A percentile compares a stretch with the other conserved stretches of the same genome.
phyloP scores from a whole-genome alignment of 2,888 invertebrate species.

The Ochropleura leucogaster region DNA sequence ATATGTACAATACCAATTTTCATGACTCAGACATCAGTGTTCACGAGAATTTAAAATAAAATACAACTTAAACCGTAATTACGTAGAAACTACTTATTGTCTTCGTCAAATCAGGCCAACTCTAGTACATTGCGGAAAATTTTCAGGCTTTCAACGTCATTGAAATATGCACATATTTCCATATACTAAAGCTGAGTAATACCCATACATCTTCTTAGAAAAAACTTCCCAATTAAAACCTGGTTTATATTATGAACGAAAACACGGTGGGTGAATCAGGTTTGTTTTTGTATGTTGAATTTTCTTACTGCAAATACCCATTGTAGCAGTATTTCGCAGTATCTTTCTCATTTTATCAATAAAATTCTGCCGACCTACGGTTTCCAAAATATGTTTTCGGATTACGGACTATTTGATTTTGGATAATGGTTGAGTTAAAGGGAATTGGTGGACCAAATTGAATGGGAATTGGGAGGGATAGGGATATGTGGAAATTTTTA shows the following conservation, averaged over 20 bases:
- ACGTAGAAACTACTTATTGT: too few species aligned
- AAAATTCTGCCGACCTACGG: constrained; percentile 3
- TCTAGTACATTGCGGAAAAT: background rate
- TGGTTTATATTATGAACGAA: constrained; percentile 30
- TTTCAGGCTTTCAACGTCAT: background rate
- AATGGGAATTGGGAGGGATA: too few species aligned
- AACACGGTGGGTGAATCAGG: background rate
- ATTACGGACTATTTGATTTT: background rate
- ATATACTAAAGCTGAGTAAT: background rate
- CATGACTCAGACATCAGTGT: constrained; percentile 37
- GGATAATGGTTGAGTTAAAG: background rate
- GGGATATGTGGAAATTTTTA: too few species aligned
- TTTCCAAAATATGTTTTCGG: constrained; percentile 1
- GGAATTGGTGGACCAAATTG: too few species aligned
- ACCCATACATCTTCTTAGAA: constrained; percentile 17
- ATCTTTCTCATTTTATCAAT: background rate
- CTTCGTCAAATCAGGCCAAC: background rate
- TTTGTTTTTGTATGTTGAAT: constrained; percentile 19
- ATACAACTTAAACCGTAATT: constrained; percentile 11
- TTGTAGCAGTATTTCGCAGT: background rate
- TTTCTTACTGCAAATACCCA: constrained; percentile 1
- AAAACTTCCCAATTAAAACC: constrained; percentile 25
- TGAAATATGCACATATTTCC: background rate
- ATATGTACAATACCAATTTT: constrained; percentile 2
- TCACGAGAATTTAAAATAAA: constrained; percentile 24